Percentiles rank a stretch among this genome's conserved stretches.
phyloP scores from a whole-genome alignment of 2,113 vertebrate genomes.

The Pleuronectes platessa region DNA sequence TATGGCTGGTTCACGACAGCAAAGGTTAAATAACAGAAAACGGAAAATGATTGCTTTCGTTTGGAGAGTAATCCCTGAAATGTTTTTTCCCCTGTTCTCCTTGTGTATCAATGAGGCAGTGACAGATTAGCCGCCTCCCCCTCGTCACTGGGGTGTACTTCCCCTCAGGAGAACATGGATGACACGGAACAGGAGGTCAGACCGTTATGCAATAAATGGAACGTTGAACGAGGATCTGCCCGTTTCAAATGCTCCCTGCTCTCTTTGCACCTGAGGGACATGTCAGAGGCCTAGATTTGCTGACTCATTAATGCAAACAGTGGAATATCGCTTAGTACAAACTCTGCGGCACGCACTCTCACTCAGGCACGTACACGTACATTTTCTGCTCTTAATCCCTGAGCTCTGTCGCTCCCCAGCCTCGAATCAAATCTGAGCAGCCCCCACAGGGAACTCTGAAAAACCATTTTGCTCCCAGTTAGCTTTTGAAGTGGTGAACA shows the following conservation, averaged over 20 bases:
- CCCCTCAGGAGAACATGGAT: conserved; percentile 35
- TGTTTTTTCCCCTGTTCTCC: not conserved
- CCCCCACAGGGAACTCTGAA: conserved; percentile 33
- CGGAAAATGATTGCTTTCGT: not conserved
- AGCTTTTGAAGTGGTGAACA: conserved; percentile 53
- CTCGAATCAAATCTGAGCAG: conserved; percentile 51
- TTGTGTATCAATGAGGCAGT: conserved; percentile 18
- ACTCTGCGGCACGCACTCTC: conserved; percentile 10
- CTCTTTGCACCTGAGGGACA: conserved; percentile 47
- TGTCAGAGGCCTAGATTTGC: conserved; percentile 37
- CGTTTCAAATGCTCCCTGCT: conserved; percentile 43
- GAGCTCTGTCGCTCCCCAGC: conserved; percentile 28
- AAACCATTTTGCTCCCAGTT: conserved; percentile 48
- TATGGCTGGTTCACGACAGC: not conserved
- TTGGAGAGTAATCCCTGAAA: not conserved
- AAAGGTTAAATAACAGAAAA: not conserved
- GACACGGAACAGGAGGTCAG: conserved; percentile 53
- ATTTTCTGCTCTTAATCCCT: conserved; percentile 32
- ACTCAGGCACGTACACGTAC: not conserved
- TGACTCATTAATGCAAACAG: conserved; percentile 41
- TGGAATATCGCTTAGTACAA: conserved; percentile 40
- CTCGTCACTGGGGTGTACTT: conserved; percentile 8
- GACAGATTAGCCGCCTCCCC: conserved; percentile 14
- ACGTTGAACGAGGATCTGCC: conserved; percentile 24
- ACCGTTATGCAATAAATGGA: conserved; percentile 55